phyloP scores from a whole-genome alignment of 1,140 invertebrate genomes.

The Apolygus lucorum region DNA sequence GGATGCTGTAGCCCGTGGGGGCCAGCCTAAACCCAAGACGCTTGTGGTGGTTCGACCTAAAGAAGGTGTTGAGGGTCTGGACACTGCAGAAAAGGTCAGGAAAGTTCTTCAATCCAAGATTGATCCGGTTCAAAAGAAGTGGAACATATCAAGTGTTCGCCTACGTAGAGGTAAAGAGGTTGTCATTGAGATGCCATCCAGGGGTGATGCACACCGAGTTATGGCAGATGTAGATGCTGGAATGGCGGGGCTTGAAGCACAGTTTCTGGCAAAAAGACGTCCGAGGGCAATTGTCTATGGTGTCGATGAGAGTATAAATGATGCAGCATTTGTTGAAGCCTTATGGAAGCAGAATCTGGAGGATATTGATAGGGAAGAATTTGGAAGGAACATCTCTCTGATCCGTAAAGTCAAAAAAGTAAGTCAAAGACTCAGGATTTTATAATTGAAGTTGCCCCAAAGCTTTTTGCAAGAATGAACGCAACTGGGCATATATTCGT shows the following conservation, averaged over 20 bases:
- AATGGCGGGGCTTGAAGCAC: background rate
- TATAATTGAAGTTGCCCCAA: no score
- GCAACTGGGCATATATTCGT: no score
- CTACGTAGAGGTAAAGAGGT: background rate
- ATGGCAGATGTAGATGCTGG: no score
- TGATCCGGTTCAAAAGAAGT: background rate
- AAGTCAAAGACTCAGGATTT: no score
- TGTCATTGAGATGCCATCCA: background rate
- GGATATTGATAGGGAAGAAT: no score
- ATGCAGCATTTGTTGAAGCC: background rate
- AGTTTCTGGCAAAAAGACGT: background rate
- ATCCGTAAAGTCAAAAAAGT: no score
- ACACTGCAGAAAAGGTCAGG: background rate
- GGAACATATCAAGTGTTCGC: background rate
- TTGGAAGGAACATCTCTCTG: no score
- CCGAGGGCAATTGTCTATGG: background rate
- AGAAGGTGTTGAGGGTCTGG: background rate
- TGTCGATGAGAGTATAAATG: background rate
- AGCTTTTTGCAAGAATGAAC: no score
- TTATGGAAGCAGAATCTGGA: no score
- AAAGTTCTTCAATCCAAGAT: background rate
- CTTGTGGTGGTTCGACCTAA: background rate
- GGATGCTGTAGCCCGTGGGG: no score
- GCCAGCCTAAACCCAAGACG: background rate
- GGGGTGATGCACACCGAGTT: background rate